Conservation (phyloP, 2,113 vertebrate species). For the Gorsachius goisagi region DNA sequence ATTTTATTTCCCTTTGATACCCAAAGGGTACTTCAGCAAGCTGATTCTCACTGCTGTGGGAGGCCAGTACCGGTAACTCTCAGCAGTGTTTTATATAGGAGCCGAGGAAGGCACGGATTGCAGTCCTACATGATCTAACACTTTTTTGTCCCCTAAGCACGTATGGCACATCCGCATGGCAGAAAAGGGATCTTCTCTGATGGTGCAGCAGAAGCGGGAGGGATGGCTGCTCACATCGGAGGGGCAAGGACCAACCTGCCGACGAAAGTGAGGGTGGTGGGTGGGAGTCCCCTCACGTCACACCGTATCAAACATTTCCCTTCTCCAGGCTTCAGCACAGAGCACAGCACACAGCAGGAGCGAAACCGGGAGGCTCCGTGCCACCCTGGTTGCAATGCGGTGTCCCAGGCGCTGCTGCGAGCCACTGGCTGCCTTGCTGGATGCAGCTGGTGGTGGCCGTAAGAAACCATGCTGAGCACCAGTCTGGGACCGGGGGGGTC, state of each 20-base stretch:
- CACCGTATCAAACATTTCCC: background rate
- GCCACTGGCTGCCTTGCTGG: background rate
- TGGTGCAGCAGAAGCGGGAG: rapidly evolving
- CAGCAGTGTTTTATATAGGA: rapidly evolving
- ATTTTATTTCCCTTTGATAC: background rate
- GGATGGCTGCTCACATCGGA: background rate
- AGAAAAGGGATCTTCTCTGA: background rate
- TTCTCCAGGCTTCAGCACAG: background rate
- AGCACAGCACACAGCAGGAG: rapidly evolving
- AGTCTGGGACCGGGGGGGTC: background rate
- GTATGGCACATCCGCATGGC: rapidly evolving
- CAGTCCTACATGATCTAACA: background rate
- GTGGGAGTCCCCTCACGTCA: background rate
- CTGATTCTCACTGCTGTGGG: background rate
- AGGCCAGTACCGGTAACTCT: rapidly evolving
- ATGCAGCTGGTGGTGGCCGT: background rate
- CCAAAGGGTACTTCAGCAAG: background rate
- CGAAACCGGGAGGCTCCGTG: background rate
- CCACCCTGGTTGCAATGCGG: background rate
- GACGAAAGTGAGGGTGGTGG: rapidly evolving
- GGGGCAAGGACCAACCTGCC: background rate
- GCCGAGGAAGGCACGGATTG: background rate
- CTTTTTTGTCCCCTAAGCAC: background rate
- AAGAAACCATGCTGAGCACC: background rate
- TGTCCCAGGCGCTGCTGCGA: background rate